Base-by-base conservation (phyloP, 2,888 invertebrate genomes). In the Ellobium chinense region DNA sequence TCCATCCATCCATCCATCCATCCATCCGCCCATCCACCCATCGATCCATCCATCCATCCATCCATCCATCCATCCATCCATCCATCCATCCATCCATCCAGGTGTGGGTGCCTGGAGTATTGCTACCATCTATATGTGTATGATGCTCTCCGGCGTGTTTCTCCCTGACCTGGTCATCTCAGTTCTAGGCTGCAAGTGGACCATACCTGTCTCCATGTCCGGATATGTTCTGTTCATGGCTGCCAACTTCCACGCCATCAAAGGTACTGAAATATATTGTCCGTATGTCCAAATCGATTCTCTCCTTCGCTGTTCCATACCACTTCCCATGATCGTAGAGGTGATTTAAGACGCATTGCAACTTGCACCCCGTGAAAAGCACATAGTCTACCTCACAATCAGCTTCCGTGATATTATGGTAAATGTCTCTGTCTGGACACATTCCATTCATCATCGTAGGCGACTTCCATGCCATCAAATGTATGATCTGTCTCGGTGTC, bases 181-280 rank as follows among this genome's bases (percentile, higher is more conserved):
- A 5, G 58, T 83, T 93, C 95, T 99, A 89, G 98, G 98, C 80
- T 98, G 97, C 85, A 99, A 99, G 94, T 97, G 98, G 97, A 98
- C 99, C 18, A 95, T 99, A 78, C 97, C 97, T 88, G 93, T 96
- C 81, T 97, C 98, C 79, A 97, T 99, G 96, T 93, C 97, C 88
- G 97, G 98, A 92, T 99, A 99, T 93, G 96, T 97, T 37, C 96
- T 97, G 1, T 99, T 98, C 94, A 98, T 99, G 91, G 97, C 95
- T 65, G 96, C 98, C 62, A 99, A 99, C 93, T 97, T 99, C 91
- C 96, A 97, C 91, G 98, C 99, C 1, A 95, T 95, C 86, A 95
- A 95, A 85, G 97, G 77, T 77, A 56, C 9, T 5, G n/a, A n/a
- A n/a, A n/a, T n/a, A n/a, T n/a, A n/a, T n/a, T n/a, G n/a, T n/a